A percentile compares a stretch with the other conserved stretches of the same genome.
These are phyloP conservation scores for Scytalopus superciliaris DNA, from an alignment of 2,113 vertebrate species.

Conservation along the genomic window DNA sequence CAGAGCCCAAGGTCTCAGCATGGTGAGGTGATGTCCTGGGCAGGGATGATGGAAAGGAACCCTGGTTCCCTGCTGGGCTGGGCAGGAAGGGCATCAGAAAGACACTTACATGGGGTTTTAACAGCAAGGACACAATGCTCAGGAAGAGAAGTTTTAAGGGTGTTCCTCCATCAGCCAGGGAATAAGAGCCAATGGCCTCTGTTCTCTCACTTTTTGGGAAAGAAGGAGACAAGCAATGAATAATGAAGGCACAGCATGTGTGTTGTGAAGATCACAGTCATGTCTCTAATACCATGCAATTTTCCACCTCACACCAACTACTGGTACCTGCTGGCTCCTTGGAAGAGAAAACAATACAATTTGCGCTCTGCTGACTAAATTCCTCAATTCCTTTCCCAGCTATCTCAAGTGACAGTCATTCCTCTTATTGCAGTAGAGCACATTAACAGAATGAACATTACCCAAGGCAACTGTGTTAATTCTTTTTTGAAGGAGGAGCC, in stretches of 20 bases:
- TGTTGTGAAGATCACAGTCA: neutral
- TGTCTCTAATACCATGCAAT: neutral
- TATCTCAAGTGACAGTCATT: slow-evolving; percentile 16
- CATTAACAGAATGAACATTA: neutral
- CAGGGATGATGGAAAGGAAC: neutral
- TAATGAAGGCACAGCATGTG: fast-evolving
- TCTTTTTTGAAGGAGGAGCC: neutral
- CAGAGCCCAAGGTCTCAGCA: neutral
- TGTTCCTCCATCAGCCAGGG: neutral
- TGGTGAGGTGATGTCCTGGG: fast-evolving
- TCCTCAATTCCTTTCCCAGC: neutral
- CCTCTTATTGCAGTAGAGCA: neutral
- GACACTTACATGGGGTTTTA: neutral
- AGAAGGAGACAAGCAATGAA: neutral
- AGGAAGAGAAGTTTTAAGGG: neutral
- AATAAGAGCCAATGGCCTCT: neutral
- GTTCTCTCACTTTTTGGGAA: neutral
- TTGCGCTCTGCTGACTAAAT: slow-evolving; percentile 5
- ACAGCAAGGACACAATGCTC: fast-evolving
- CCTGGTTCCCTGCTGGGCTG: neutral
- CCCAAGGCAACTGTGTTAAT: slow-evolving; percentile 1
- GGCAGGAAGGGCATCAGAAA: neutral
- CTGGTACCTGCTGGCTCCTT: neutral
- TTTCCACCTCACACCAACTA: neutral
- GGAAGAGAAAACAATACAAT: neutral